These are phyloP conservation scores for Otolemur crassicaudatus DNA, from an alignment of 2,797 vertebrate genomes.

Conservation along the genomic window DNA sequence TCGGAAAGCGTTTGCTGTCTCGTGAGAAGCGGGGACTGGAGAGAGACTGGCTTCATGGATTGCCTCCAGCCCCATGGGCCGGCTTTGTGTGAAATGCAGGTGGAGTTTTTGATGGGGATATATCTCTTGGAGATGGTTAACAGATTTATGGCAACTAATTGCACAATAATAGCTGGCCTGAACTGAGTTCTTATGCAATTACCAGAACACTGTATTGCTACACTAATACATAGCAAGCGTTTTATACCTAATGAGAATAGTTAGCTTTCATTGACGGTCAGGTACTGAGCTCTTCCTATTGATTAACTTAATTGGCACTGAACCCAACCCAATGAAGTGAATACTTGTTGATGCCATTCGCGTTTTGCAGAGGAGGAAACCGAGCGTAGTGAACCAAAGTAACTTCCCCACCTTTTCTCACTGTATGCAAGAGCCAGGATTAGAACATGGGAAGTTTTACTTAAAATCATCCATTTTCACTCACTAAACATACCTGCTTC, in stretches of 20 bases:
- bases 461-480: neutral
- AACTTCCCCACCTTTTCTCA: neutral
- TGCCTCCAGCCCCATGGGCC: neutral
- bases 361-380: neutral
- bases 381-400: neutral
- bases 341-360: neutral
- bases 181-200: neutral
- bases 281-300: neutral
- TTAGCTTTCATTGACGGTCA: slow-evolving; percentile 15
- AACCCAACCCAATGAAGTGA: neutral
- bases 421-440: neutral
- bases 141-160: slow-evolving; percentile 32
- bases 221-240: slow-evolving; percentile 24
- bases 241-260: slow-evolving; percentile 1
- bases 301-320: neutral
- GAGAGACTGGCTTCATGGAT: neutral
- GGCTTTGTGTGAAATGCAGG: neutral
- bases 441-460: slow-evolving; percentile 14
- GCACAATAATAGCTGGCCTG: neutral
- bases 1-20: neutral
- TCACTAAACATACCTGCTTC: neutral
- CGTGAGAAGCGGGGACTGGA: neutral
- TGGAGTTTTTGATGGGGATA: neutral
- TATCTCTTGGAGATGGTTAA: slow-evolving; percentile 16
- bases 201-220: neutral